Percentiles rank a stretch among this genome's conserved stretches.
Evolutionary conservation across 2,888 invertebrate genomes (phyloP).

Genomic region (Drosophila antonietae): DNA sequence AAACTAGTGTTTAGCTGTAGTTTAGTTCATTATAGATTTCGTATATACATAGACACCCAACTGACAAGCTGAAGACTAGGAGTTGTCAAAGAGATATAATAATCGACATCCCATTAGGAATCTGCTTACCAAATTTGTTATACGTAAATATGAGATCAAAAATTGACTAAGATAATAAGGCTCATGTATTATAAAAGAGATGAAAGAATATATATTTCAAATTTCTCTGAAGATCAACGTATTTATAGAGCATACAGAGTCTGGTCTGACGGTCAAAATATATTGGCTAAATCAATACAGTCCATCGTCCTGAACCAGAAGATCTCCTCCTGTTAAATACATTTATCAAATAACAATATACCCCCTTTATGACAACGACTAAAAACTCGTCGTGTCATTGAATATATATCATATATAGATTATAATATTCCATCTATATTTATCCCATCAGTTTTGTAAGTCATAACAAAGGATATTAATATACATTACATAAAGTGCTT

Average conservation of each 20-base stretch:
- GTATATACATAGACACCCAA: too few species aligned
- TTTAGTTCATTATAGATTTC: too few species aligned
- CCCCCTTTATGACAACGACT: not conserved
- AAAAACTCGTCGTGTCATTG: slow-evolving; percentile 11
- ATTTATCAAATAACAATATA: not conserved
- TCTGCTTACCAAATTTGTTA: too few species aligned
- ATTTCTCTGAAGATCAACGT: not conserved
- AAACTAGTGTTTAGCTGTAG: not conserved
- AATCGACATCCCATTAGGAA: too few species aligned
- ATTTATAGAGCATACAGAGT: not conserved
- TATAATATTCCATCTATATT: slow-evolving; percentile 30
- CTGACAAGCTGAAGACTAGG: too few species aligned
- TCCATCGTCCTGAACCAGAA: not conserved
- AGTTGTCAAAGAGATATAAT: too few species aligned
- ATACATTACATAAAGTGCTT: slow-evolving; percentile 6
- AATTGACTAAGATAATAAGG: too few species aligned
- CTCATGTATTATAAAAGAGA: too few species aligned
- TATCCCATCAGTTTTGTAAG: slow-evolving; percentile 22
- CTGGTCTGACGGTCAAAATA: not conserved
- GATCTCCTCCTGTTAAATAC: not conserved
- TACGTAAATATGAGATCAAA: too few species aligned
- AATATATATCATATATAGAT: slow-evolving; percentile 14
- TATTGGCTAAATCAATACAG: not conserved
- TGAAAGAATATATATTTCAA: not conserved
- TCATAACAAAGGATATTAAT: slow-evolving; percentile 16